Evolutionary conservation across 35 echinoderm and acorn worm genomes (phyloP).

Genomic region (Ophioderma brevispina): DNA sequence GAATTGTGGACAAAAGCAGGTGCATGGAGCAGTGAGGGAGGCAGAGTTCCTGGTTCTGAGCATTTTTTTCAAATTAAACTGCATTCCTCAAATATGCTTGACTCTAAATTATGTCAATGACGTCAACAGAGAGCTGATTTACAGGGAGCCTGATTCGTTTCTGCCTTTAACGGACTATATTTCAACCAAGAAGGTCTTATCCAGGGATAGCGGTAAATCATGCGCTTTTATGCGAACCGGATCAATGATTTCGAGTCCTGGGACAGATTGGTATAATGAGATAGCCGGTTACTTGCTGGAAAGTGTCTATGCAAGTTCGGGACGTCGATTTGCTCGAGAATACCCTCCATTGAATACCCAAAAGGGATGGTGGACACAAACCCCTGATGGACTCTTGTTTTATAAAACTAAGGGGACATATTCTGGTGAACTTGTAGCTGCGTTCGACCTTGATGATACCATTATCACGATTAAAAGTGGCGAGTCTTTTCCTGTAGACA

Average conservation of each 20-base stretch:
- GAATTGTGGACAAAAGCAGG: conserved; percentile 22
- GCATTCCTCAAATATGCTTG: background rate
- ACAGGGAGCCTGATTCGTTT: background rate
- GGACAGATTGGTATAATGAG: background rate
- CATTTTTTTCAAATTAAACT: conserved; percentile 19
- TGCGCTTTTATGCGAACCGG: conserved; percentile 16
- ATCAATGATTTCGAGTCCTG: conserved; percentile 16
- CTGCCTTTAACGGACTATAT: conserved; percentile 10
- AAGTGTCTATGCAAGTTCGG: conserved; percentile 14
- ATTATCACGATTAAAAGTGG: conserved; percentile 34
- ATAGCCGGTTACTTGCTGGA: conserved; percentile 22
- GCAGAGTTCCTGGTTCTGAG: background rate
- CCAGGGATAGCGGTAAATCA: background rate
- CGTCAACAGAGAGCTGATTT: background rate
- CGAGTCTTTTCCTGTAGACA: background rate
- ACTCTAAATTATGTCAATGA: conserved; percentile 1
- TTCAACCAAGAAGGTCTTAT: conserved; percentile 23
- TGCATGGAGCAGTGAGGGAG: conserved; percentile 17
- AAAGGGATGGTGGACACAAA: conserved; percentile 30
- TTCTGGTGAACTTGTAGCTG: background rate
- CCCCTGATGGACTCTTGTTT: conserved; percentile 23
- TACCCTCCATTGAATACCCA: conserved; percentile 25
- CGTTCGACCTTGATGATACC: conserved; percentile 33
- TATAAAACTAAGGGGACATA: conserved; percentile 9
- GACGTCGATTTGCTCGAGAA: background rate